Percentiles rank a stretch among this genome's conserved stretches.
These are phyloP conservation scores for Myiagra hebetior DNA, from an alignment of 2,113 vertebrate species.

Conservation along the genomic window DNA sequence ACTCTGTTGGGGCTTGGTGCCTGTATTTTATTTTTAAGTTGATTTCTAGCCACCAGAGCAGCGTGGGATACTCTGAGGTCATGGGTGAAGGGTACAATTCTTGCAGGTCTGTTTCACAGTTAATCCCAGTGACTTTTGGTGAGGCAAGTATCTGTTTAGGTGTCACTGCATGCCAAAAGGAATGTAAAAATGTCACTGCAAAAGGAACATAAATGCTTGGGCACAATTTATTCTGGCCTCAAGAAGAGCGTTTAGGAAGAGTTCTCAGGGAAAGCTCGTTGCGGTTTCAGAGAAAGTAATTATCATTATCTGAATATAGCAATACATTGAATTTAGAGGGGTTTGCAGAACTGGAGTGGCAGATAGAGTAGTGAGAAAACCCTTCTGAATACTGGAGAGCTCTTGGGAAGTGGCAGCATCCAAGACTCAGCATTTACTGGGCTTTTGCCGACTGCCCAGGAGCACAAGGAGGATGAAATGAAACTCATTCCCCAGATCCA, in stretches of 20 bases:
- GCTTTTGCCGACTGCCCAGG: neutral
- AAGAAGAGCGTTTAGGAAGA: neutral
- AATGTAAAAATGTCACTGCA: neutral
- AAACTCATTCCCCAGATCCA: neutral
- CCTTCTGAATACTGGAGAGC: neutral
- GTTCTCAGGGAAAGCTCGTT: neutral
- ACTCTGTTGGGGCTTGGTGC: neutral
- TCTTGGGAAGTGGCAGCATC: neutral
- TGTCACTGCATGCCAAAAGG: neutral
- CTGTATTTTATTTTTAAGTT: neutral
- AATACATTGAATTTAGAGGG: neutral
- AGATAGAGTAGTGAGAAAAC: neutral
- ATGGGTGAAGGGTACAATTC: neutral
- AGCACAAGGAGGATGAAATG: fast-evolving
- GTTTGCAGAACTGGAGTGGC: neutral
- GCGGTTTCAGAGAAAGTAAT: neutral
- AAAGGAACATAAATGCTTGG: neutral
- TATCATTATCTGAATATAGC: neutral
- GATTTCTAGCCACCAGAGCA: neutral
- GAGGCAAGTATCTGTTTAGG: neutral
- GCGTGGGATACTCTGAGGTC: neutral
- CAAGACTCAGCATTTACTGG: neutral
- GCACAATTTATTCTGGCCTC: neutral
- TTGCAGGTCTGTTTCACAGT: neutral
- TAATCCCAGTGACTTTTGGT: neutral